Conservation (phyloP, 2,113 vertebrate genomes). For the Haplochromis burtoni region DNA sequence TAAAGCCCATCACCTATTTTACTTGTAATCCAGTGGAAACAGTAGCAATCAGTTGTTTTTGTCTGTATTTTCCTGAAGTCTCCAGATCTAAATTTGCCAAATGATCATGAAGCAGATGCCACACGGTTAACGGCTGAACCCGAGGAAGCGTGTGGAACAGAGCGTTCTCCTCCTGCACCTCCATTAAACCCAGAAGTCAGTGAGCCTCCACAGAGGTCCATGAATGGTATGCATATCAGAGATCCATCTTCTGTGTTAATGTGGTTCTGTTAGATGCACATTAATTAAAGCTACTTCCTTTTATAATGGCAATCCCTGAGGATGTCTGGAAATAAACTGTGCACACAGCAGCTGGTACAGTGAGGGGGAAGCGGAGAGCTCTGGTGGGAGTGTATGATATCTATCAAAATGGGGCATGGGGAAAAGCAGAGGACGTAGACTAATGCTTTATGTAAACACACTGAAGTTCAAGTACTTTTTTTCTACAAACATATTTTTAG, state of each 20-base stretch:
- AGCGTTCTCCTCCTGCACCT: neutral
- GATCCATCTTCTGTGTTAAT: neutral
- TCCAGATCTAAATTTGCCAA: neutral
- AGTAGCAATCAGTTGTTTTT: neutral
- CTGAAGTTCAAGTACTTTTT: neutral
- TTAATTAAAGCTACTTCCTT: conserved; percentile 28
- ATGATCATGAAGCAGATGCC: neutral
- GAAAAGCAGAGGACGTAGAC: neutral
- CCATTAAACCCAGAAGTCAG: conserved; percentile 8
- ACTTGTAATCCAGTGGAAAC: neutral
- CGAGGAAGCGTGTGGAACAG: neutral
- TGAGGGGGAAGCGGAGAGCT: neutral
- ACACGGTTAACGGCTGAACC: neutral
- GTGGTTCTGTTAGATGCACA: neutral
- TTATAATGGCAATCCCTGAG: conserved; percentile 8
- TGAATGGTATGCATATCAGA: conserved; percentile 48
- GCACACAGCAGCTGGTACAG: conserved; percentile 29
- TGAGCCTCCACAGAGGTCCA: conserved; percentile 1
- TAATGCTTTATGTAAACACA: neutral
- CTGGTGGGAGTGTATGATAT: neutral
- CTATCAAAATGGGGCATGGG: neutral
- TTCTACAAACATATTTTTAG: neutral
- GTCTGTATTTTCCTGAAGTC: conserved; percentile 20
- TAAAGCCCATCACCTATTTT: neutral
- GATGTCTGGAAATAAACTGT: conserved; percentile 37